Base-by-base conservation (phyloP, 2,113 vertebrate genomes). In the Pardalotus punctatus region DNA sequence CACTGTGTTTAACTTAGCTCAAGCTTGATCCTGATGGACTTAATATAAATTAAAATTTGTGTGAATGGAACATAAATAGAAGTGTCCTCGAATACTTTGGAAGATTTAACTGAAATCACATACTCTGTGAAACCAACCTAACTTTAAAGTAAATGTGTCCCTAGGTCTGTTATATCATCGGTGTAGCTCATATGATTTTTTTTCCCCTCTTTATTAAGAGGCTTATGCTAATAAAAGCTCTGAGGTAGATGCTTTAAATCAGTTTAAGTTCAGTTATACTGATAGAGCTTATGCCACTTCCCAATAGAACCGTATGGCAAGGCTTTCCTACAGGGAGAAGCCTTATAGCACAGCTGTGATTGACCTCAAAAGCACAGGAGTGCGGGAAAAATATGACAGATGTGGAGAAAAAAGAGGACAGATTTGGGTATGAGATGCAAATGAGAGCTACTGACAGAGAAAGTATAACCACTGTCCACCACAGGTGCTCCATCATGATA, bases 11-110 rank as follows among this genome's bases (percentile, higher is more conserved):
- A 95, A 47, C 60, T 92, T 60, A 86, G 50, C 79, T 92, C 80
- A 58, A 47, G 70, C 51, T 66, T 81, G 67, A 95, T 94, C 87
- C 81, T 90, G 62, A 83, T 73, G 54, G 87, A 88, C 90, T 94
- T 91, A 86, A 86, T 58, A 86, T 40, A 93, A 86, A 82, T 85
- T 90, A 82, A 94, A 93, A 70, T 80, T 24, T 85, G 62, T 38
- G 20, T 56, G 54, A 94, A 85, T 45, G 29, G 74, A 87, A 91
- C 66, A 87, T 77, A 93, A 96, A 88, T 93, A 94, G 91, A 94
- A 81, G 42, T n/a, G 62, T 77, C 50, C 54, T 88, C 74, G 57
- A 35, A 35, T 47, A 62, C 35, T 82, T 57, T 29, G 54, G 42
- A 82, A 90, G 81, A 90, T 86, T 92, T 91, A 81, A 81, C 70